Percentiles rank a stretch among this genome's conserved stretches.
phyloP scores from a whole-genome alignment of 92 coral and sea anemone species.

The Siderastrea siderea region DNA sequence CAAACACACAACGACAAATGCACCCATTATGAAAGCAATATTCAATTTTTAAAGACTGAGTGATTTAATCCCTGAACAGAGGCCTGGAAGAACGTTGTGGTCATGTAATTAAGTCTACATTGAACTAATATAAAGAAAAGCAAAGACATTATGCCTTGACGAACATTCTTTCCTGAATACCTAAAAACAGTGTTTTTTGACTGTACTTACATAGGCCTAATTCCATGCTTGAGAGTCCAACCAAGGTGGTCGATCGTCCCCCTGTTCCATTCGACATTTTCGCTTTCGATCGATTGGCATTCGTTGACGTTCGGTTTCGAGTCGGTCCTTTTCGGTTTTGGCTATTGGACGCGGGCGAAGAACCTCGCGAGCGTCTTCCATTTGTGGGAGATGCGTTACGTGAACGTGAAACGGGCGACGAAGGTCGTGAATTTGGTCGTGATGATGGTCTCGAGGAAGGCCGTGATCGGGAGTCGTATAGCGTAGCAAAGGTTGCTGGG shows the following conservation, averaged over 20 bases:
- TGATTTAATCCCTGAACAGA: too few relatives aligned
- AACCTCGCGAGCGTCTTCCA: conserved; percentile 66
- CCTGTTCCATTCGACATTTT: conserved; percentile 46
- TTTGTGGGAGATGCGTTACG: conserved; percentile 79
- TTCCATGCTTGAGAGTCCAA: conserved; percentile 40
- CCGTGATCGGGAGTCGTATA: conserved; percentile 88
- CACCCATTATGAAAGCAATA: too few relatives aligned
- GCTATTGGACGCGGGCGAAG: conserved; percentile 54
- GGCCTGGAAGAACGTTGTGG: too few relatives aligned
- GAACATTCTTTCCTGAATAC: neutral
- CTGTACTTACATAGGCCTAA: conserved; percentile 43
- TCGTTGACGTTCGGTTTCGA: conserved; percentile 62
- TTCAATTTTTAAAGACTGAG: too few relatives aligned
- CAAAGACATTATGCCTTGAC: too few relatives aligned
- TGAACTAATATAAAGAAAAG: too few relatives aligned
- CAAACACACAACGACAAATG: too few relatives aligned
- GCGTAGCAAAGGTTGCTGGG: conserved; percentile 94
- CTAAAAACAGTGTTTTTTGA: neutral
- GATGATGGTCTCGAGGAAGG: conserved; percentile 90
- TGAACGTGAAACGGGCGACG: conserved; percentile 82
- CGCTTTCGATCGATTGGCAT: conserved; percentile 46
- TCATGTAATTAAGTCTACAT: too few relatives aligned
- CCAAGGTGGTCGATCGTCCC: conserved; percentile 22
- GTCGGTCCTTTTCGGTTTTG: conserved; percentile 53
- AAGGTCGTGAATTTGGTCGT: conserved; percentile 89